Evolutionary conservation across 2,888 invertebrate genomes (phyloP).

Genomic region (Tachina grossa): DNA sequence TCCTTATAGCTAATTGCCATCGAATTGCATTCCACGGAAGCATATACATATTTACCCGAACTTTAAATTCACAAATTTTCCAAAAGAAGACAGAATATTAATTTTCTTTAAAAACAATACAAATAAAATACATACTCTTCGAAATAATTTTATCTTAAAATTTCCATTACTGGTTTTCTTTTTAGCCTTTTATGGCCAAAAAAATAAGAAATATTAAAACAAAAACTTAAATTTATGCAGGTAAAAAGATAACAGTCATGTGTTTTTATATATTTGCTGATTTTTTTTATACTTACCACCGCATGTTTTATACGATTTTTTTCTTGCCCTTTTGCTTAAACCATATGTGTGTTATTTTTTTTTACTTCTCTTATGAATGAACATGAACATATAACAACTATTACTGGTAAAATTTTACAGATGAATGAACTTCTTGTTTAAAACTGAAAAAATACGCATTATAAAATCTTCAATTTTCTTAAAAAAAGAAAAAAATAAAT

Average conservation of each 20-base stretch:
- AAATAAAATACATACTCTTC: neutral
- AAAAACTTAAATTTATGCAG: constrained; percentile 44
- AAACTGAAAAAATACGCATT: constrained; percentile 15
- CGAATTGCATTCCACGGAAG: too few species aligned
- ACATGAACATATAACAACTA: constrained; percentile 36
- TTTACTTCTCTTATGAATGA: constrained; percentile 46
- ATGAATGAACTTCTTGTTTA: constrained; percentile 55
- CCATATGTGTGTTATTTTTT: constrained; percentile 35
- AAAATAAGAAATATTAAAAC: neutral
- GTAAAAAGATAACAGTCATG: constrained; percentile 38
- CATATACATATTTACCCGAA: too few species aligned
- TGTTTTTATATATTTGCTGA: constrained; percentile 13
- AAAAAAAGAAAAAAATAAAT: constrained; percentile 10
- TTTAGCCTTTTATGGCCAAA: neutral
- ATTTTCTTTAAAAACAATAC: neutral
- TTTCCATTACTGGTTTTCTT: neutral
- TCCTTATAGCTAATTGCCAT: too few species aligned
- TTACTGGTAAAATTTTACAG: constrained; percentile 54
- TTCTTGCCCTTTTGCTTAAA: constrained; percentile 18
- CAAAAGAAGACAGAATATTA: too few species aligned
- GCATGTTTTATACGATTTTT: constrained; percentile 20
- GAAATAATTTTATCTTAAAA: too few species aligned
- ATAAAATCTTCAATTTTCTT: constrained; percentile 13
- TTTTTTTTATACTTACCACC: neutral
- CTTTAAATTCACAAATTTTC: too few species aligned